Evolutionary conservation across 2,797 vertebrate genomes (phyloP), one percentile per base, ranked within the genome.

Genomic region (Avahi laniger): DNA sequence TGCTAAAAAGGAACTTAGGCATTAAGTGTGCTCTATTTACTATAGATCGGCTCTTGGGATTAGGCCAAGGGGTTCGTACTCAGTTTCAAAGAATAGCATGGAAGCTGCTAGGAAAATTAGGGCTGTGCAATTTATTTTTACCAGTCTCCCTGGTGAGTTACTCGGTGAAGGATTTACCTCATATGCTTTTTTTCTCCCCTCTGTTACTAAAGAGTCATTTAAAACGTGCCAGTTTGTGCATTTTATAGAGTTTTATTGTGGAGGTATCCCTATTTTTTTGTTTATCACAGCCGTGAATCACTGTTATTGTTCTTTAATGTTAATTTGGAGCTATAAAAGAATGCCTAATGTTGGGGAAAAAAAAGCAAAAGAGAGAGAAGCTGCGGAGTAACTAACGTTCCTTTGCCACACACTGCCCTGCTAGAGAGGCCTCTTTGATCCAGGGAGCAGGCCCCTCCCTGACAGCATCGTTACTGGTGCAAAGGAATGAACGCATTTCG

Each of bases 21-120:
- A 99, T 98, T 99, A 99, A 99, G 98, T 98, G 98, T 98, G 98
- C 98, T 98, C 98, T 99, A 98, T 99, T 99, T 99, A 99, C 99
- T 99, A 99, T 98, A 99, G 98, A 98, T 98, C 98, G 97, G 98
- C 98, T 98, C 98, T 98, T 99, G 99, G 98, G 99, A 98, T 98
- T 98, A 98, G 96, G 98, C 98, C 99, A 99, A 99, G 98, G 98
- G 98, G 98, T 99, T 99, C 98, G 97, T 98, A 98, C 98, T 98
- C 98, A 98, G 98, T 99, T 99, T 99, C 98, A 99, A 99, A 99
- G 98, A 98, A 99, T 98, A 98, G 98, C 98, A 98, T 99, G 98
- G 98, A 99, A 98, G 98, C 98, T 98, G 98, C 98, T 98, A 98
- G 98, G 98, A 99, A 99, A 98, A 99, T 99, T 97, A 98, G 98